Base-by-base conservation (phyloP, 2,113 vertebrate species). In the Climacteris rufus region DNA sequence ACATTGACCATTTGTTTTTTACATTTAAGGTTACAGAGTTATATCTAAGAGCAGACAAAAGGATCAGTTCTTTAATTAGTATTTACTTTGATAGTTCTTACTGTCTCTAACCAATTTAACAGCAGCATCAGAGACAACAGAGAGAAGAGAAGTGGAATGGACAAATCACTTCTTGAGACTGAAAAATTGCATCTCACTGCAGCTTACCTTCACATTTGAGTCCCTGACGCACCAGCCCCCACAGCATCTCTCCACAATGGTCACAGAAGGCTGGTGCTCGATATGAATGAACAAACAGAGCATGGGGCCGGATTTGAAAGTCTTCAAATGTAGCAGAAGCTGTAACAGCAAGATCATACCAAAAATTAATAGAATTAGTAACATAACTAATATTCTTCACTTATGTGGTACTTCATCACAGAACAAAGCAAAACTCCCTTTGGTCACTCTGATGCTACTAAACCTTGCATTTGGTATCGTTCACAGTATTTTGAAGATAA, bases 241-340 rank as follows among this genome's bases (percentile, higher is more conserved):
- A 99, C 49, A 99, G 96, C 99, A 99, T 99, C 97, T 99, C 99
- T 63, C 99, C 99, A 61, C 99, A 99, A 95, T 99, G 99, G 97
- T 99, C 99, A 87, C 99, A 99, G 95, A 99, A 99, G n/a, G 99
- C 98, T 9, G 99, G 99, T 0, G 99, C 99, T 82, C 99, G 98
- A 94, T 99, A 99, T 0, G 99, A 99, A 97, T 99, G 99, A 56
- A 99, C 99, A 59, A 99, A 99, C 53, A 99, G 98, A 40, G 99
- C 94, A 28, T 99, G 99, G 12, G 99, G 99, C 39, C 99, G 99
- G 95, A 99, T 99, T 47, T 99, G 99, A 93, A 99, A 99, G 95
- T 99, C 99, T 97, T 99, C 99, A 95, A 99, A 99, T 1, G 99
- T 99, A 89, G 99, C 99, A 9, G 99, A 99, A 88, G 99, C 99